phyloP scores from a whole-genome alignment of 2,113 vertebrate genomes.

The Chlamydotis undulata region DNA sequence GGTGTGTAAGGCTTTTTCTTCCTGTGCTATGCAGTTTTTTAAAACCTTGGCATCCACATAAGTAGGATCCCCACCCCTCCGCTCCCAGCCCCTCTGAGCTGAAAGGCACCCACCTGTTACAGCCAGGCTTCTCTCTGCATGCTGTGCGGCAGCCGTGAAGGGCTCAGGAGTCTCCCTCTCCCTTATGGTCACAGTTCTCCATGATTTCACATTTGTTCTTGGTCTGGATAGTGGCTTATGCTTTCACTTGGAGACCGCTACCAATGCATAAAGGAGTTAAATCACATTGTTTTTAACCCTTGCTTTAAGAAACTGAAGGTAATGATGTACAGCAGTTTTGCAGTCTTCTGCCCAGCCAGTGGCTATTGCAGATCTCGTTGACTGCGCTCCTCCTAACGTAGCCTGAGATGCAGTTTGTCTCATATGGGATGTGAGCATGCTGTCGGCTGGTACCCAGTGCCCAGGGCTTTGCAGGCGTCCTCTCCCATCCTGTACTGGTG shows the following conservation, averaged over 20 bases:
- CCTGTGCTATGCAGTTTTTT: neutral
- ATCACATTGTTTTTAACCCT: neutral
- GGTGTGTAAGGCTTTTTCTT: neutral
- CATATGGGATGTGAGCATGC: rapidly evolving
- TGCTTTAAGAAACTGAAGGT: neutral
- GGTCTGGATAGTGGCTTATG: neutral
- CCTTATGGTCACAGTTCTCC: neutral
- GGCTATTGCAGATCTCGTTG: neutral
- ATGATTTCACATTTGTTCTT: neutral
- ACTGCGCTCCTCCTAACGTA: rapidly evolving
- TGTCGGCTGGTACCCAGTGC: neutral
- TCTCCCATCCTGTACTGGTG: neutral
- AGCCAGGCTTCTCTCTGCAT: neutral
- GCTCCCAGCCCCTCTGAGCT: neutral
- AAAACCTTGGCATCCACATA: neutral
- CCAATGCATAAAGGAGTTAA: neutral
- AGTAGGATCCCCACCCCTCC: neutral
- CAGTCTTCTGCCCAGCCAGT: neutral
- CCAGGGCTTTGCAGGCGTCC: neutral
- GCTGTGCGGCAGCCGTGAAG: neutral
- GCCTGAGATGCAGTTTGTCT: neutral
- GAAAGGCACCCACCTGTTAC: rapidly evolving
- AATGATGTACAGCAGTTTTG: neutral
- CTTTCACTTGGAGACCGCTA: neutral
- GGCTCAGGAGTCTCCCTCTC: neutral